Conservation (phyloP, 1,140 invertebrate species). For the Drosophila mayri region DNA sequence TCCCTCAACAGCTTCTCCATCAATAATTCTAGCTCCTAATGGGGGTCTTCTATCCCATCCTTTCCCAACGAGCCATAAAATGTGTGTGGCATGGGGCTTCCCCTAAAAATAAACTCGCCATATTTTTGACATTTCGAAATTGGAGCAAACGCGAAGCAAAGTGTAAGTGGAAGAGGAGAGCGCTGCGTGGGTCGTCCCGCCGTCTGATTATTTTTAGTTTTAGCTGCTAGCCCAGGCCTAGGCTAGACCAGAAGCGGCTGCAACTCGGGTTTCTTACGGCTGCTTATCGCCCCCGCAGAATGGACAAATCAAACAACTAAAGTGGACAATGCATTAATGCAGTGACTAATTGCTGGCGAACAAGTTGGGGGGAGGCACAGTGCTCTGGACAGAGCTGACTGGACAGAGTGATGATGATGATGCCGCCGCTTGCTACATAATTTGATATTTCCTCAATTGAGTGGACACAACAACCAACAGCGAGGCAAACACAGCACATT, state of each 20-base stretch:
- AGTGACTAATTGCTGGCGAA: conserved; percentile 63
- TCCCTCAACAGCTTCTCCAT: too few species aligned
- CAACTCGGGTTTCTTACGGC: not conserved
- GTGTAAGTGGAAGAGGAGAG: conserved; percentile 5
- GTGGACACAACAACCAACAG: conserved; percentile 30
- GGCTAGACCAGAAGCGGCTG: conserved; percentile 4
- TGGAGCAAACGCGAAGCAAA: conserved; percentile 57
- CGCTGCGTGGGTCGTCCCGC: conserved; percentile 72
- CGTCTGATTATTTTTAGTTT: conserved; percentile 58
- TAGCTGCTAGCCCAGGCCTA: not conserved
- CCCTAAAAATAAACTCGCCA: conserved; percentile 48
- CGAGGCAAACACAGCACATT: conserved; percentile 1
- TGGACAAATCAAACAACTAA: conserved; percentile 26
- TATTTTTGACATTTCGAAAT: conserved; percentile 69
- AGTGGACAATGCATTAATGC: conserved; percentile 30
- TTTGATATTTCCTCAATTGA: conserved; percentile 82
- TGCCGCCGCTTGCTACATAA: conserved; percentile 47
- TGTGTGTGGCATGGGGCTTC: conserved; percentile 20
- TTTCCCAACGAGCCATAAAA: conserved; percentile 7
- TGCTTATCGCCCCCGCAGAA: conserved; percentile 13
- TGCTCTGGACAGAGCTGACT: conserved; percentile 35
- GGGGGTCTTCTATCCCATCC: conserved; percentile 17
- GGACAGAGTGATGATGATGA: conserved; percentile 39
- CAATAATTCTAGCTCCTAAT: conserved; percentile 8
- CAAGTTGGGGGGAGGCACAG: conserved; percentile 58